phyloP scores from a whole-genome alignment of 2,113 vertebrate species.

The Smithornis capensis region DNA sequence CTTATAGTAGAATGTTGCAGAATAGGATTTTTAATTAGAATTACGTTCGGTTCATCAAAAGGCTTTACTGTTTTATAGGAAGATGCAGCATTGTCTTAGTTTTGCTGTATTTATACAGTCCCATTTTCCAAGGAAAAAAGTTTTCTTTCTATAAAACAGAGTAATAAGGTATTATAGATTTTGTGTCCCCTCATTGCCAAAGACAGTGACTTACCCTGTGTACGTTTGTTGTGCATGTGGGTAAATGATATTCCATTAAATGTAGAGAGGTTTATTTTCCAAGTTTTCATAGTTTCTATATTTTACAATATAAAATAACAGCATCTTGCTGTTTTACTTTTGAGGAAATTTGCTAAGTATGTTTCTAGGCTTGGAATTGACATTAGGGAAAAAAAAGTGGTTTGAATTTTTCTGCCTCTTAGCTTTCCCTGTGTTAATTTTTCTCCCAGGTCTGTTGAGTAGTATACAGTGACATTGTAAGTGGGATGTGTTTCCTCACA shows the following conservation, averaged over 20 bases:
- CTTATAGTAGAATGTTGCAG: slow-evolving; percentile 6
- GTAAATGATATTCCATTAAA: slow-evolving; percentile 51
- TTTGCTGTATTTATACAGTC: slow-evolving; percentile 16
- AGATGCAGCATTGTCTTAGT: background rate
- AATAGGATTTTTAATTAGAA: slow-evolving; percentile 69
- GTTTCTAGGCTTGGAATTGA: slow-evolving; percentile 19
- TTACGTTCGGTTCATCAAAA: slow-evolving; percentile 46
- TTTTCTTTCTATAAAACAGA: slow-evolving; percentile 26
- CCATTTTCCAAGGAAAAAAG: background rate
- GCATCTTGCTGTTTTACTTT: background rate
- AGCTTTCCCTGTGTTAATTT: slow-evolving; percentile 66
- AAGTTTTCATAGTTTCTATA: slow-evolving; percentile 5
- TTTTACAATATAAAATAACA: slow-evolving; percentile 22
- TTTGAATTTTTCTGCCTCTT: slow-evolving; percentile 12
- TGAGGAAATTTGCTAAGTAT: background rate
- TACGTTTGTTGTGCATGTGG: slow-evolving; percentile 36
- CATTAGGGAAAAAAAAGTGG: background rate
- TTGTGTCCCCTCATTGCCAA: slow-evolving; percentile 42
- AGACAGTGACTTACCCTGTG: slow-evolving; percentile 22
- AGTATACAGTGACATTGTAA: slow-evolving; percentile 62
- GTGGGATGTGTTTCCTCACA: slow-evolving; percentile 70
- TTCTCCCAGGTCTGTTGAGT: slow-evolving; percentile 59
- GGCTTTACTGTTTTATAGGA: background rate
- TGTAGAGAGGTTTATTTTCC: background rate
- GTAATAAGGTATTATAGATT: slow-evolving; percentile 46